These are phyloP conservation scores for Lordiphosa clarofinis DNA, from an alignment of 1,140 invertebrate genomes.

Conservation along the genomic window DNA sequence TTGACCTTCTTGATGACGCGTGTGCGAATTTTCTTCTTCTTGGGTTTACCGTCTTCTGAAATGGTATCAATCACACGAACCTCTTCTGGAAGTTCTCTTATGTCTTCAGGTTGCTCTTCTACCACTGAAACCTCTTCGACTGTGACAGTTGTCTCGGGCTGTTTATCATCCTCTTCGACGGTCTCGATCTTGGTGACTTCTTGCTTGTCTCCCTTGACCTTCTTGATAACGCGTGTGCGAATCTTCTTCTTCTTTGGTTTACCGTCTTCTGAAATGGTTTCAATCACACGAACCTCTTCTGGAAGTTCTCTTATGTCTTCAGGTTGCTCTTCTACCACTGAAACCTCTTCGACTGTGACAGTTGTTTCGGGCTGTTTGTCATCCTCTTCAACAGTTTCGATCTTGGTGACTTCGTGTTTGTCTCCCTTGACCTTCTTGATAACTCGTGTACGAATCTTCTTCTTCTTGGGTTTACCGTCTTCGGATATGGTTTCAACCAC, in stretches of 20 bases:
- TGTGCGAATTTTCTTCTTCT: constrained; percentile 6
- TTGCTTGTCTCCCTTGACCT: constrained; percentile 6
- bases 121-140: background rate
- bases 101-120: constrained; percentile 1
- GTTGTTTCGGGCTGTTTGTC: background rate
- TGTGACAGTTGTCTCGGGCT: constrained; percentile 1
- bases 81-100: background rate
- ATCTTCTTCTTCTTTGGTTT: constrained; percentile 4
- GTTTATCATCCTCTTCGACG: background rate
- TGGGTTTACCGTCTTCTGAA: background rate
- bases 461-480: constrained; percentile 1
- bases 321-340: background rate
- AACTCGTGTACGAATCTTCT: constrained; percentile 2
- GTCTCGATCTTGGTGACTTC: constrained; percentile 5
- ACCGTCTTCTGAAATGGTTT: background rate
- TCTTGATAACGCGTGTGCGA: constrained; percentile 4
- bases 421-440: constrained; percentile 5
- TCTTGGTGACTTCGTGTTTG: constrained; percentile 4
- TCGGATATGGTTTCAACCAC: constrained; percentile 1
- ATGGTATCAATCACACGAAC: background rate
- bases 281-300: background rate
- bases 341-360: background rate
- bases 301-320: constrained; percentile 5
- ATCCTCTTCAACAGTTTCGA: constrained; percentile 1
- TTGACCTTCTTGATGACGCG: constrained; percentile 3